Conservation (phyloP, 2,888 invertebrate species). For the Synergus gifuensis region DNA sequence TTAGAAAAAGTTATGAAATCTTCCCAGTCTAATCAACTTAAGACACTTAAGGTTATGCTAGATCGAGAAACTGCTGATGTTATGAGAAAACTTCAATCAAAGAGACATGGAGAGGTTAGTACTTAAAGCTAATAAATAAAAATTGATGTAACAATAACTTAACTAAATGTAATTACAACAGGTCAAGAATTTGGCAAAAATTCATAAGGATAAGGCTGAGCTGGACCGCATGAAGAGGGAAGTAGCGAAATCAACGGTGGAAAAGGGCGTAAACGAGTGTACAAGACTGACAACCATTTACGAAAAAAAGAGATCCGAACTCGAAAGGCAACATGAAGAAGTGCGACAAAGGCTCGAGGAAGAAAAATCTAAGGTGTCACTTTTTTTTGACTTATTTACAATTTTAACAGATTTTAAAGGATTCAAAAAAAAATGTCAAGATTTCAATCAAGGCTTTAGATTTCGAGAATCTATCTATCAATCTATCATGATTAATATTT, state of each 20-base stretch:
- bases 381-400: slow-evolving; percentile 10
- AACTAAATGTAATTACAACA: slow-evolving; percentile 47
- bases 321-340: slow-evolving; percentile 88
- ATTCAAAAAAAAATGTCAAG: no score
- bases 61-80: slow-evolving; percentile 87
- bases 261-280: slow-evolving; percentile 93
- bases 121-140: neutral
- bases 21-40: slow-evolving; percentile 90
- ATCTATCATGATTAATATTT: slow-evolving; percentile 14
- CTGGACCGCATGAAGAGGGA: slow-evolving; percentile 91
- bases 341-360: slow-evolving; percentile 85
- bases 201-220: slow-evolving; percentile 94
- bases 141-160: neutral
- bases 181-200: slow-evolving; percentile 91
- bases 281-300: slow-evolving; percentile 88
- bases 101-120: slow-evolving; percentile 87
- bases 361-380: slow-evolving; percentile 82
- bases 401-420: neutral
- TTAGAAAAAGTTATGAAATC: slow-evolving; percentile 89
- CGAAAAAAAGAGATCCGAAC: slow-evolving; percentile 86
- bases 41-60: slow-evolving; percentile 85
- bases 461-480: no score
- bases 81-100: slow-evolving; percentile 89
- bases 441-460: no score
- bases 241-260: slow-evolving; percentile 89